A percentile compares a stretch with the other conserved stretches of the same genome.
phyloP scores from a whole-genome alignment of 1,140 invertebrate species.

The Phenacoccus solenopsis region DNA sequence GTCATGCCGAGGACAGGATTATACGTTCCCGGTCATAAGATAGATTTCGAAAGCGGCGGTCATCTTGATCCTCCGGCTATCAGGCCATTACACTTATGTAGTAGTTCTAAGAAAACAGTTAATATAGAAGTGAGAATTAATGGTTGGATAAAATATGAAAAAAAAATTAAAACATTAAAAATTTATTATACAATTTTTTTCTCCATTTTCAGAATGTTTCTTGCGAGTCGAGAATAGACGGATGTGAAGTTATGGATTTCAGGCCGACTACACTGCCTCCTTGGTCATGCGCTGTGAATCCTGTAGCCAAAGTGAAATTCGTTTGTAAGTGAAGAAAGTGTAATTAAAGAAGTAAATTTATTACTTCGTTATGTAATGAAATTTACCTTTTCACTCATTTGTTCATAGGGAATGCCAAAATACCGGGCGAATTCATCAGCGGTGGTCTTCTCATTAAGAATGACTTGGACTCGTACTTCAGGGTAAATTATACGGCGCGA shows the following conservation, averaged over 20 bases:
- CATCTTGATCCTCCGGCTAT: conserved; percentile 50
- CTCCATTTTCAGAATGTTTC: conserved; percentile 30
- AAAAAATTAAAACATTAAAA: too few species aligned
- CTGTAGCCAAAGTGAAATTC: conserved; percentile 8
- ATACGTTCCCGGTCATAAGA: conserved; percentile 57
- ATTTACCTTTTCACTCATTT: conserved; percentile 19
- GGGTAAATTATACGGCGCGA: conserved; percentile 43
- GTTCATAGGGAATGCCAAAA: conserved; percentile 41
- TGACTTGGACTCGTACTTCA: conserved; percentile 31
- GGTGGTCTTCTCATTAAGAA: conserved; percentile 57
- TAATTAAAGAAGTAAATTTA: too few species aligned
- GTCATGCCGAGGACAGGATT: conserved; percentile 58
- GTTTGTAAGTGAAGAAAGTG: background rate
- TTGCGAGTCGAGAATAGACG: background rate
- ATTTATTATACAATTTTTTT: conserved; percentile 26
- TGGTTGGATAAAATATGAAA: too few species aligned
- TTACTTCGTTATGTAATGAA: too few species aligned
- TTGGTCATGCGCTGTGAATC: background rate
- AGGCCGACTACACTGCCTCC: background rate
- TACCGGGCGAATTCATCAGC: conserved; percentile 40
- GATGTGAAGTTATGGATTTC: background rate
- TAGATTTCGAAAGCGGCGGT: conserved; percentile 73
- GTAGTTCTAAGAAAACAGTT: conserved; percentile 55
- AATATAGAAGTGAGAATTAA: conserved; percentile 45
- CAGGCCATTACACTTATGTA: conserved; percentile 51